These are phyloP conservation scores for Drosophila lowei DNA, from an alignment of 1,140 invertebrate genomes.

Conservation along the genomic window DNA sequence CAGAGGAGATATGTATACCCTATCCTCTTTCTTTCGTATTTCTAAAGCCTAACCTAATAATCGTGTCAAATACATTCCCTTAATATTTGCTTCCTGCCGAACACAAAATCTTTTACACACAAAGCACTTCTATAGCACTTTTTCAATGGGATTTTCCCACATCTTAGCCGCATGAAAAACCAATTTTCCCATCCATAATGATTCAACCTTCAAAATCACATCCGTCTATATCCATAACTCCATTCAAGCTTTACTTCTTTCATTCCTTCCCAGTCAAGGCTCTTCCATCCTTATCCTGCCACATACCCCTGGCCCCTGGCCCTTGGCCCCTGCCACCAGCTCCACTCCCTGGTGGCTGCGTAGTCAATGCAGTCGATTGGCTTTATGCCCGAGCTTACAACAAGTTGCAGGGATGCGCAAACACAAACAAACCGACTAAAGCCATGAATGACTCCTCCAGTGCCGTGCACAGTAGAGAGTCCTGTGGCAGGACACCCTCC, in stretches of 20 bases:
- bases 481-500: constrained; percentile 51
- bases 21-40: neutral
- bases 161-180: constrained; percentile 17
- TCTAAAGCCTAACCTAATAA: neutral
- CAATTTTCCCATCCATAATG: constrained; percentile 30
- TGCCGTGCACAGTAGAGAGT: neutral
- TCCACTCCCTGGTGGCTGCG: constrained; percentile 18
- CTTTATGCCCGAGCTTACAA: constrained; percentile 65
- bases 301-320: neutral
- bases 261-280: constrained; percentile 37
- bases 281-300: neutral
- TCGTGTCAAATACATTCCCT: too few relatives aligned
- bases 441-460: constrained; percentile 46
- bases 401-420: constrained; percentile 50
- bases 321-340: constrained; percentile 18
- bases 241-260: constrained; percentile 14
- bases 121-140: neutral
- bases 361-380: constrained; percentile 57
- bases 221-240: constrained; percentile 32
- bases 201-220: constrained; percentile 36
- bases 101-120: too few relatives aligned
- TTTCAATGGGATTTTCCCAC: constrained; percentile 1
- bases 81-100: too few relatives aligned
- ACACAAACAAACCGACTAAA: constrained; percentile 55
- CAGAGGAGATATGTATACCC: too few relatives aligned